Evolutionary conservation across 2,113 vertebrate genomes (phyloP).

Genomic region (Dasypus novemcinctus): DNA sequence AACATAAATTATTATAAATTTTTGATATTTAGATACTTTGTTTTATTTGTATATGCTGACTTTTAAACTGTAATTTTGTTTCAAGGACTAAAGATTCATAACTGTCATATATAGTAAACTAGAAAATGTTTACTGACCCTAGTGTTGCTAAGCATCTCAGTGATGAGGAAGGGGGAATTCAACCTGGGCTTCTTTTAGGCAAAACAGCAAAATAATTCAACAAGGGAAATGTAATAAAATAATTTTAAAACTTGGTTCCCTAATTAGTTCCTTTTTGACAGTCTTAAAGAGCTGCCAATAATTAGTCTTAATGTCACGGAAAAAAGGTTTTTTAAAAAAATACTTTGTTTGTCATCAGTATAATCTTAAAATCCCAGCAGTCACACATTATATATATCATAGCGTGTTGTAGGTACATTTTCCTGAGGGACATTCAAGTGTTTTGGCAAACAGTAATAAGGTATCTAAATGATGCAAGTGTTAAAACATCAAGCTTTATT

Average conservation of each 20-base stretch:
- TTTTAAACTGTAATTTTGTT: constrained; percentile 45
- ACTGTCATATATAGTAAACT: not conserved
- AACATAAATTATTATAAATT: not conserved
- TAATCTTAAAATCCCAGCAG: not conserved
- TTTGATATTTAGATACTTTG: not conserved
- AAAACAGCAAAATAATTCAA: constrained; percentile 37
- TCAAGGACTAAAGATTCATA: constrained; percentile 17
- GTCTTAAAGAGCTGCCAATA: constrained; percentile 23
- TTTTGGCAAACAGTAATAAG: constrained; percentile 61
- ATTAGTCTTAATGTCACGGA: constrained; percentile 34
- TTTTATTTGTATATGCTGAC: constrained; percentile 3
- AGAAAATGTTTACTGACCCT: not conserved
- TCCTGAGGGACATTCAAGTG: constrained; percentile 32
- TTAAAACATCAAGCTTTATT: constrained; percentile 50
- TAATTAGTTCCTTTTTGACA: not conserved
- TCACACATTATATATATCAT: not conserved
- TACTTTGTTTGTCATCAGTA: not conserved
- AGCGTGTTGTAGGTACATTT: constrained; percentile 16
- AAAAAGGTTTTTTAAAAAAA: not conserved
- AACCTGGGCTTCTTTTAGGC: not conserved
- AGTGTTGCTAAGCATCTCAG: constrained; percentile 10
- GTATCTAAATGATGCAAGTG: constrained; percentile 32
- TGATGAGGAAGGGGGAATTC: not conserved
- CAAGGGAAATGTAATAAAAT: not conserved
- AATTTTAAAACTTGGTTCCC: constrained; percentile 47